phyloP scores from a whole-genome alignment of 2,113 vertebrate genomes.

The rabbit (Oryctolagus cuniculus) region mOryCun1.1 NC_091447.1:65606001-65606500 shows the following conservation, averaged over 20 bases:
- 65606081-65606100: too few species aligned
- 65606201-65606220: not conserved
- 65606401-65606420: not conserved
- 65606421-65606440: not conserved
- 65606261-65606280: not conserved
- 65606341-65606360: not conserved
- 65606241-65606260: not conserved
- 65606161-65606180: not conserved
- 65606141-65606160: not conserved
- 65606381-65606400: not conserved
- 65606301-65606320: not conserved
- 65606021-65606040: too few species aligned
- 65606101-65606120: too few species aligned
- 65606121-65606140: too few species aligned
- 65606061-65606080: too few species aligned
- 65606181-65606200: not conserved
- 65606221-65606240: slow-evolving; percentile 52
- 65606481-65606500: too few species aligned
- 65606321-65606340: not conserved
- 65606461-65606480: not conserved
- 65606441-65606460: not conserved
- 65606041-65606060: too few species aligned
- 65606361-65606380: not conserved
- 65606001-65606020: too few species aligned
- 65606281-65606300: too few species aligned